phyloP scores from a whole-genome alignment of 2,888 invertebrate genomes.

The Acrobasis repandana region DNA sequence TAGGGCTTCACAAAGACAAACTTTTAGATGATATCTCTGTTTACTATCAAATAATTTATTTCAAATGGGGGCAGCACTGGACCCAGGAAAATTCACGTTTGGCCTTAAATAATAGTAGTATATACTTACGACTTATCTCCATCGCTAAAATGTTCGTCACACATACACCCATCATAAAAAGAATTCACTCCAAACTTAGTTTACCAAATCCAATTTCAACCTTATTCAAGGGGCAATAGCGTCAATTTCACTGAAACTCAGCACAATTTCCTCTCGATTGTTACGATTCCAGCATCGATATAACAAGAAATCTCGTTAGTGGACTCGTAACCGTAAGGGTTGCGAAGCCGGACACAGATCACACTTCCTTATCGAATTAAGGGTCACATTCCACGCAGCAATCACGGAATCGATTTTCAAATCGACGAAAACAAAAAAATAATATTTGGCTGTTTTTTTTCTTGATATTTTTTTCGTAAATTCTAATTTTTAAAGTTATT shows the following conservation, averaged over 20 bases:
- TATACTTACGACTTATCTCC: constrained; percentile 74
- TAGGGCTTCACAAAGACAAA: too few species aligned
- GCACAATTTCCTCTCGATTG: constrained; percentile 38
- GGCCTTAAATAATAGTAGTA: too few species aligned
- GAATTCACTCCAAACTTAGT: constrained; percentile 28
- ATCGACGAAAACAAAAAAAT: constrained; percentile 26
- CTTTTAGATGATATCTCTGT: too few species aligned
- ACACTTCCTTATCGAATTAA: constrained; percentile 55
- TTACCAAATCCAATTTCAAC: neutral
- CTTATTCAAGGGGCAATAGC: neutral
- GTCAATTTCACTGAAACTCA: constrained; percentile 30
- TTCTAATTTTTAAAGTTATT: constrained; percentile 23
- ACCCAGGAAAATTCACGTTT: too few species aligned
- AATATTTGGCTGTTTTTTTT: constrained; percentile 20
- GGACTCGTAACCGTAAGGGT: constrained; percentile 46
- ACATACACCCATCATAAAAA: constrained; percentile 63
- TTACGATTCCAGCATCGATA: constrained; percentile 39
- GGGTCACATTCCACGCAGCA: constrained; percentile 40
- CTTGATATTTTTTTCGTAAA: constrained; percentile 28
- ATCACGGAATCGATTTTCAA: constrained; percentile 23
- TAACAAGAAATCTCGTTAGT: constrained; percentile 54
- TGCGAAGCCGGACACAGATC: constrained; percentile 59
- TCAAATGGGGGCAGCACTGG: too few species aligned
- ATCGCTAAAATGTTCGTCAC: constrained; percentile 70
- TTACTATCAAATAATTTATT: too few species aligned